These are phyloP conservation scores for Squalus acanthias DNA, from an alignment of 2,797 vertebrate genomes.

Conservation along the genomic window DNA sequence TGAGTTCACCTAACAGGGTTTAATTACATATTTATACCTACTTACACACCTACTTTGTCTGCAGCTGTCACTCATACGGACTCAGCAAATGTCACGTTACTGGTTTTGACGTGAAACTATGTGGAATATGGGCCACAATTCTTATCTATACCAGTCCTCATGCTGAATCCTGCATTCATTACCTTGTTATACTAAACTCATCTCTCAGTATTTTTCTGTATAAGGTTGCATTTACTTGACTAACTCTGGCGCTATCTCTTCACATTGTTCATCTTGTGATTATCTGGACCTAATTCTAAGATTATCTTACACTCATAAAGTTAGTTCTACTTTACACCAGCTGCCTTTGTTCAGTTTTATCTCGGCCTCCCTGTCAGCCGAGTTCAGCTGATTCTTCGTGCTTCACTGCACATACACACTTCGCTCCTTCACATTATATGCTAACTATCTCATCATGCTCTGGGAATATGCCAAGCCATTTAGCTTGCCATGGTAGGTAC, in stretches of 20 bases:
- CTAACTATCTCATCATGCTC: neutral
- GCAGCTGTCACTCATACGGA: neutral
- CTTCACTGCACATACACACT: neutral
- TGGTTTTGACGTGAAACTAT: neutral
- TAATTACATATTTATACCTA: neutral
- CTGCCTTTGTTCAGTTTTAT: neutral
- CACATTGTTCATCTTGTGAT: neutral
- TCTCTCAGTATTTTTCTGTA: neutral
- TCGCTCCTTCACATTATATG: neutral
- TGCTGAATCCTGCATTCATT: neutral
- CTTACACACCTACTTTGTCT: neutral
- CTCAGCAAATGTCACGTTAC: neutral
- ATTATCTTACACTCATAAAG: neutral
- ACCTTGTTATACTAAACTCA: neutral
- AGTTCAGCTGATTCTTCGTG: neutral
- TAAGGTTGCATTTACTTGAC: neutral
- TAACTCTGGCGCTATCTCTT: neutral
- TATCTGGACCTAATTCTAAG: neutral
- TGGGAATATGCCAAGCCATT: neutral
- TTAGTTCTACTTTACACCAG: neutral
- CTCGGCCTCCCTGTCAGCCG: neutral
- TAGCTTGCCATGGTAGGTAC: neutral
- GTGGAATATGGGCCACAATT: neutral
- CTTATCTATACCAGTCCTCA: neutral
- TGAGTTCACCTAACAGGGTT: neutral